Conservation (phyloP, 2,888 invertebrate species). For the Heteromyza rotundicornis region DNA sequence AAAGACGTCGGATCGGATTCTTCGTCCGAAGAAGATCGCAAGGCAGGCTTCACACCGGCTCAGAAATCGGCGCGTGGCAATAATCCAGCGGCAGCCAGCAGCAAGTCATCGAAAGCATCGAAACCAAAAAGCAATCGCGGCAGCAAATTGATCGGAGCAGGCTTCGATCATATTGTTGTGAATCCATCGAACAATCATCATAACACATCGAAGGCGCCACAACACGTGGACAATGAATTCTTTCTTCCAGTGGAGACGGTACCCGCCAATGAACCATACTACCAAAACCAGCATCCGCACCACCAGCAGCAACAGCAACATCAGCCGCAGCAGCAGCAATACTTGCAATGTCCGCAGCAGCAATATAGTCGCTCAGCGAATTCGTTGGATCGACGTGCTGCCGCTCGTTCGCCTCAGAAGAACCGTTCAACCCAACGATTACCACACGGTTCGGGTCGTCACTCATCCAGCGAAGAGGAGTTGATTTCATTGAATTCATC, state of each 20-base stretch:
- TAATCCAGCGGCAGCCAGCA: constrained; percentile 21
- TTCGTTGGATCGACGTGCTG: constrained; percentile 52
- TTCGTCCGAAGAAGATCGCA: constrained; percentile 62
- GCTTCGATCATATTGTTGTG: constrained; percentile 72
- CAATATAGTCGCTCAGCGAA: constrained; percentile 46
- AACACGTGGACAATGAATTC: constrained; percentile 62
- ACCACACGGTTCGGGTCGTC: constrained; percentile 30
- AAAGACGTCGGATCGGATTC: constrained; percentile 65
- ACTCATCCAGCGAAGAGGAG: constrained; percentile 58
- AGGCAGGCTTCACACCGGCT: constrained; percentile 58
- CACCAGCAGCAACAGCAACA: constrained; percentile 32
- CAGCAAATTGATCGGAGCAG: constrained; percentile 65
- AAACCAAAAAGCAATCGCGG: constrained; percentile 46
- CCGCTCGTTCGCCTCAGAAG: constrained; percentile 36
- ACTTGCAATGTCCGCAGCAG: constrained; percentile 30
- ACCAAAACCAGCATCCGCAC: constrained; percentile 50
- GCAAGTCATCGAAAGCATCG: constrained; percentile 57
- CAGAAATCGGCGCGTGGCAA: constrained; percentile 48
- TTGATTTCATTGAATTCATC: constrained; percentile 72
- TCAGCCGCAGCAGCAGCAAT: constrained; percentile 32
- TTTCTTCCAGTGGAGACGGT: constrained; percentile 58
- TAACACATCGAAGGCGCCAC: constrained; percentile 14
- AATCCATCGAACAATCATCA: constrained; percentile 43
- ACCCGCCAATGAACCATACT: constrained; percentile 39
- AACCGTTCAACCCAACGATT: constrained; percentile 45